phyloP scores from a whole-genome alignment of 1,140 invertebrate species.

The Pogonomyrmex barbatus region DNA sequence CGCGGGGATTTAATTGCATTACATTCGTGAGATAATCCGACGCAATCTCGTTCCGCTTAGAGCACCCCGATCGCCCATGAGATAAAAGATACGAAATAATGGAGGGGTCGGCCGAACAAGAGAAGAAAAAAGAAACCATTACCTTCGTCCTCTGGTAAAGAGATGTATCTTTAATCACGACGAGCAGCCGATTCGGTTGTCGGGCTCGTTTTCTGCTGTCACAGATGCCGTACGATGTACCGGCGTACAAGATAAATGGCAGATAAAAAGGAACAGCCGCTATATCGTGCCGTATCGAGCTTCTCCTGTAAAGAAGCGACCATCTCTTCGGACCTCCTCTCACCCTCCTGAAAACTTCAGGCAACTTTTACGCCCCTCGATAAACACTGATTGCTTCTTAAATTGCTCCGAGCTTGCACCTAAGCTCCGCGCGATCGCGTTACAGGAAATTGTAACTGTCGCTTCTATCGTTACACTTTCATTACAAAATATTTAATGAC shows the following conservation, averaged over 20 bases:
- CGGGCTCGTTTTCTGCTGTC: slow-evolving; percentile 44
- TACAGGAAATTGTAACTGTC: slow-evolving; percentile 42
- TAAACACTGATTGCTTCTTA: slow-evolving; percentile 71
- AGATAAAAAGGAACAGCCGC: slow-evolving; percentile 41
- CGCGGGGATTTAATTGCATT: slow-evolving; percentile 30
- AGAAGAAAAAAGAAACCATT: background rate
- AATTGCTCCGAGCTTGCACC: slow-evolving; percentile 47
- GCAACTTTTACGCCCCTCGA: slow-evolving; percentile 61
- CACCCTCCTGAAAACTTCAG: slow-evolving; percentile 52
- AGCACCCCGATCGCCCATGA: slow-evolving; percentile 1
- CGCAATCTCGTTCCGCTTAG: slow-evolving; percentile 33
- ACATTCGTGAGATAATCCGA: slow-evolving; percentile 34
- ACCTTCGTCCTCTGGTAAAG: background rate
- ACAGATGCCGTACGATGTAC: slow-evolving; percentile 24
- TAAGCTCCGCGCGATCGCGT: slow-evolving; percentile 19
- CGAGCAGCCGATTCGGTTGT: slow-evolving; percentile 40
- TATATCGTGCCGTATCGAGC: background rate
- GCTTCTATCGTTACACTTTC: slow-evolving; percentile 13
- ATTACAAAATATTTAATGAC: slow-evolving; percentile 21
- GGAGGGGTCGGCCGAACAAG: background rate
- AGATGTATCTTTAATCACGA: slow-evolving; percentile 54
- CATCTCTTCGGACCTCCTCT: slow-evolving; percentile 16
- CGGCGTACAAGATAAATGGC: slow-evolving; percentile 62
- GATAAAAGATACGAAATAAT: slow-evolving; percentile 40
- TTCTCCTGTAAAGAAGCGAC: slow-evolving; percentile 3